Evolutionary conservation across 2,888 invertebrate species (phyloP).

Genomic region (Hoplodrina blanda): DNA sequence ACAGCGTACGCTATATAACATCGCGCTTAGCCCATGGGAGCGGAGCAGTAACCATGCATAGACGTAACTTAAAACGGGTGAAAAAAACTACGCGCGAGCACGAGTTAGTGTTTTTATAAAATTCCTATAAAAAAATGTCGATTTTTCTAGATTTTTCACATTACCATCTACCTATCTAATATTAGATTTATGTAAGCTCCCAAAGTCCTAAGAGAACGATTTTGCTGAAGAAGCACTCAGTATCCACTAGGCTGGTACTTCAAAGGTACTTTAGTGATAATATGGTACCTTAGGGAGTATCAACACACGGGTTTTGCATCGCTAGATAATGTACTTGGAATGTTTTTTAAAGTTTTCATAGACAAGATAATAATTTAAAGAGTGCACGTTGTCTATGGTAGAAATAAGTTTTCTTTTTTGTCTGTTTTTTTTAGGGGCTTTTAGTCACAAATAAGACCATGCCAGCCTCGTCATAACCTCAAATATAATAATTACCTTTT

Average conservation of each 20-base stretch:
- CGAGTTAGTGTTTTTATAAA: too few relatives aligned
- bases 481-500: too few relatives aligned
- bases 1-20: too few relatives aligned
- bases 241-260: slow-evolving; percentile 29
- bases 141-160: slow-evolving; percentile 13
- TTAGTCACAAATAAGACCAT: too few relatives aligned
- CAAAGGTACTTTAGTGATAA: slow-evolving; percentile 26
- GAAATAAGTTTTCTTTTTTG: background rate
- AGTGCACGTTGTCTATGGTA: slow-evolving; percentile 2
- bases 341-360: slow-evolving; percentile 28
- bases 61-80: too few relatives aligned
- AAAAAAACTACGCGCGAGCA: too few relatives aligned
- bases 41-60: too few relatives aligned
- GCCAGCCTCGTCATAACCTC: too few relatives aligned
- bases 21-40: too few relatives aligned
- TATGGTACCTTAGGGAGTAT: slow-evolving; percentile 40
- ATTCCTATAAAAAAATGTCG: background rate
- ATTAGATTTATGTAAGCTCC: slow-evolving; percentile 24
- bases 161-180: slow-evolving; percentile 6
- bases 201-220: slow-evolving; percentile 49
- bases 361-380: slow-evolving; percentile 17
- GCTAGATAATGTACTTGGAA: slow-evolving; percentile 37
- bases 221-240: slow-evolving; percentile 56
- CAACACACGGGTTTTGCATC: slow-evolving; percentile 53
- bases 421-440: too few relatives aligned